phyloP scores from a whole-genome alignment of 35 echinoderm and acorn worm species.

The Antedon bifida region DNA sequence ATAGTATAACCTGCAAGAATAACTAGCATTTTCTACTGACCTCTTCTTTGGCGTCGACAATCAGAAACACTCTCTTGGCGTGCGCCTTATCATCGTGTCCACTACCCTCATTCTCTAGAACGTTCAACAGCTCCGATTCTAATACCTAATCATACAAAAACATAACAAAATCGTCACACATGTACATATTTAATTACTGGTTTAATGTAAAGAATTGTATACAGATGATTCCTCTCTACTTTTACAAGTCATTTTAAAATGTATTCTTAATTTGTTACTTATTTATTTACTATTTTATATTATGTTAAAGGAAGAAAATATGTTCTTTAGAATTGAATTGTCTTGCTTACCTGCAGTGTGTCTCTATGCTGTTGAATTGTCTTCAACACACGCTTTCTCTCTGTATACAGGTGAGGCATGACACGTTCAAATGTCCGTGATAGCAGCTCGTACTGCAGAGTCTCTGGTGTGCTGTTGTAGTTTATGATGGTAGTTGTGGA shows the following conservation, averaged over 20 bases:
- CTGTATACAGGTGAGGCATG: slow-evolving; percentile 51
- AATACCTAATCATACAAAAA: neutral
- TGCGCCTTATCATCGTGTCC: slow-evolving; percentile 56
- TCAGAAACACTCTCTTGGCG: slow-evolving; percentile 76
- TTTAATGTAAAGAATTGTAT: no score
- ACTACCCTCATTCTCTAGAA: neutral
- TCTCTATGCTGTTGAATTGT: slow-evolving; percentile 58
- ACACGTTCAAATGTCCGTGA: slow-evolving; percentile 63
- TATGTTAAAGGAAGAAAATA: no score
- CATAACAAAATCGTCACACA: no score
- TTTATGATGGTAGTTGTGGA: slow-evolving; percentile 66
- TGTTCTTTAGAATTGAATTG: no score
- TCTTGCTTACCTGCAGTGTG: slow-evolving; percentile 56
- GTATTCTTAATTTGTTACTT: no score
- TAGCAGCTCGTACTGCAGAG: slow-evolving; percentile 59
- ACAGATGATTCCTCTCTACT: no score
- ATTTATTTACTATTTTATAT: no score
- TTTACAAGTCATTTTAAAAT: no score
- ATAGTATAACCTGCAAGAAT: no score
- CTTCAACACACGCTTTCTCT: slow-evolving; percentile 51
- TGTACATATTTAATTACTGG: no score
- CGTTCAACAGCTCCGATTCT: neutral
- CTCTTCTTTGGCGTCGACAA: slow-evolving; percentile 77
- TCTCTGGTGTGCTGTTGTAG: slow-evolving; percentile 75
- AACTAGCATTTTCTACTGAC: neutral